phyloP scores from a whole-genome alignment of 2,113 vertebrate genomes.

The Picathartes gymnocephalus region DNA sequence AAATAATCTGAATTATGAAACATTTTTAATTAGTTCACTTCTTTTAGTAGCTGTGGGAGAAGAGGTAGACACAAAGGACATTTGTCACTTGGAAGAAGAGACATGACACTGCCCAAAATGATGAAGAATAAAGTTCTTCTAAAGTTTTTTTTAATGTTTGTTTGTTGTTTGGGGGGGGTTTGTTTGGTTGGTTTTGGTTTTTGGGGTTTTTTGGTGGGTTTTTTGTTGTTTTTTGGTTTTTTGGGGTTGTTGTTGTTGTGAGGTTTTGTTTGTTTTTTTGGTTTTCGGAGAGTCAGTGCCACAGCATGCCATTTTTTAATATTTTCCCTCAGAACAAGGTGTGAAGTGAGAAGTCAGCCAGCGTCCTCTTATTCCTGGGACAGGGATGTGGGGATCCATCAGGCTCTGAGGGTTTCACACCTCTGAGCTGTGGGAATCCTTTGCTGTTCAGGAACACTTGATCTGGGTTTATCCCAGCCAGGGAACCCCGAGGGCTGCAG shows the following conservation, averaged over 20 bases:
- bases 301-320: neutral
- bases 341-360: neutral
- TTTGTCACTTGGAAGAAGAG: neutral
- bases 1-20: neutral
- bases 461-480: rapidly evolving
- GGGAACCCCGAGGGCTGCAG: rapidly evolving
- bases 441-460: no score
- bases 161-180: no score
- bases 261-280: no score
- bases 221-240: no score
- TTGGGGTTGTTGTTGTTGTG: no score
- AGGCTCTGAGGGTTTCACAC: neutral
- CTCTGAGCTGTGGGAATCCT: neutral
- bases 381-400: neutral
- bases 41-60: no score
- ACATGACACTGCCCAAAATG: no score
- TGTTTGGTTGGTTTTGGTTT: no score
- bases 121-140: neutral
- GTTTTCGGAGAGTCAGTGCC: neutral
- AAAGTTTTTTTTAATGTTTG: no score
- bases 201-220: no score
- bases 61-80: neutral
- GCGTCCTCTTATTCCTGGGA: no score
- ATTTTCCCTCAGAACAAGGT: neutral
- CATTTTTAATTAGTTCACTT: neutral